These are phyloP conservation scores for Limnodromus scolopaceus DNA, from an alignment of 2,797 vertebrate species.

Conservation along the genomic window DNA sequence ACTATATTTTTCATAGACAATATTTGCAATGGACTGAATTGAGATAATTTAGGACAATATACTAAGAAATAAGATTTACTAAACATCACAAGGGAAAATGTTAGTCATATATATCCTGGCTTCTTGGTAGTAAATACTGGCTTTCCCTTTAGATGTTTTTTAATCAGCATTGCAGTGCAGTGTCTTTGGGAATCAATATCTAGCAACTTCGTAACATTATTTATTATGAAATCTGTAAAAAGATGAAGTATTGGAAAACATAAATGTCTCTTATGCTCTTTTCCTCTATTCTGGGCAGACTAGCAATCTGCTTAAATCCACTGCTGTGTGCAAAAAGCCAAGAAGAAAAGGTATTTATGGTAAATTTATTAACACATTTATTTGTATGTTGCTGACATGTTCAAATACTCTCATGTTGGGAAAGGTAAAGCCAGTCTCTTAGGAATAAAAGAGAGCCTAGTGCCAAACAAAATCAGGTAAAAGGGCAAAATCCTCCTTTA, in stretches of 20 bases:
- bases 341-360: neutral
- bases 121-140: neutral
- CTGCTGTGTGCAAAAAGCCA: neutral
- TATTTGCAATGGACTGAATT: neutral
- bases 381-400: neutral
- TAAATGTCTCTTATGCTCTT: rapidly evolving
- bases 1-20: neutral
- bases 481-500: neutral
- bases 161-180: neutral
- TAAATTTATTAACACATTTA: neutral
- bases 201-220: neutral
- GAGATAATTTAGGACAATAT: neutral
- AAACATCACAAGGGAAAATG: neutral
- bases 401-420: neutral
- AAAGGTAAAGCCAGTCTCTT: neutral
- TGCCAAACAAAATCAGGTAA: neutral
- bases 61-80: neutral
- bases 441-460: neutral
- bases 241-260: neutral
- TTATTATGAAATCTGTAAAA: neutral
- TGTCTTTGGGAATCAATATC: neutral
- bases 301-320: neutral
- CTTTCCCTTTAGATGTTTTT: neutral
- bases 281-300: neutral
- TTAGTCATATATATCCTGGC: neutral